Evolutionary conservation across 2,113 vertebrate species (phyloP), one percentile per base, ranked within the genome.

Genomic region (Myrmophylax atrothorax): DNA sequence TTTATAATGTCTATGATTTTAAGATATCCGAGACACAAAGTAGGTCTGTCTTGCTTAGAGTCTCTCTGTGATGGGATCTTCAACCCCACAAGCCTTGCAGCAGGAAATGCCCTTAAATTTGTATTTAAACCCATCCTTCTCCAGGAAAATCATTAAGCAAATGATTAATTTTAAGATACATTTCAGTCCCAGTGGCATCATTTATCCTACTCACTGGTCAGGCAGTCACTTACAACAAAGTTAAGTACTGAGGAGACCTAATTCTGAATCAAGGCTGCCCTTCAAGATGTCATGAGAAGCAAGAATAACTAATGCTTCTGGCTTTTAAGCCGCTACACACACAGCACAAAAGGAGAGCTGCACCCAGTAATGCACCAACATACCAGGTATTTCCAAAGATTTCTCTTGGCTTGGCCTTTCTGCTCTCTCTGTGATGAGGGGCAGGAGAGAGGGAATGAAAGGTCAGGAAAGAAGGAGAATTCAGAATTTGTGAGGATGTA

Each of bases 161-260:
- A 89, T 68, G 12, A 86, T 92, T 94, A 33, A 92, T 93, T 80
- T 90, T 37, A 89, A 89, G 86, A 66, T 66, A 81, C 28, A 22
- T 93, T 96, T 93, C 49, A 53, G 76, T 97, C 94, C 83, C 94
- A 89, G 80, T 72, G 90, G 88, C 76, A 84, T 78, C 33, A 83
- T 96, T 96, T 94, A 89, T 96, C 79, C 83, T 84, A 87, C 90
- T 97, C 60, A 68, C 40, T 84, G 88, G 60, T 59, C 64, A 90
- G 64, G n/a, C 88, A 81, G 79, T 75, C 63, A 77, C 74, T 96
- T 79, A 55, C 52, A 93, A 87, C 79, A 31, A 76, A 95, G 77
- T 94, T 87, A 95, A 91, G 78, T 38, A 84, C 58, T 70, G 72
- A 66, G 59, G 46, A 91, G 87, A 60, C 85, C 55, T 85, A 74